These are phyloP conservation scores for Sycophaga agraensis DNA, from an alignment of 1,140 invertebrate genomes.

Conservation along the genomic window DNA sequence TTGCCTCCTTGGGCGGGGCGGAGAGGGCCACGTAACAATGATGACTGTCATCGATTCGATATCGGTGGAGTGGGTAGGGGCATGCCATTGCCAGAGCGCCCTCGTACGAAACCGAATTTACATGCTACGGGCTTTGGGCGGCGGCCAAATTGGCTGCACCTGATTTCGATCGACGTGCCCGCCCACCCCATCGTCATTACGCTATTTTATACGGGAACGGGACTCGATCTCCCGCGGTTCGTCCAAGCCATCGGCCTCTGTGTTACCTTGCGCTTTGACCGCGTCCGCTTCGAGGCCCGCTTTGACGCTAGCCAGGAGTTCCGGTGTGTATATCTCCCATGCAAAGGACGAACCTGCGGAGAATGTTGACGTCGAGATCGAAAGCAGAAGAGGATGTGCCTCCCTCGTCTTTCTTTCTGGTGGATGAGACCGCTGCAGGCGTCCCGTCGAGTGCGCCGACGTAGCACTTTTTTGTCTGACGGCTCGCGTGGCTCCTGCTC, in stretches of 20 bases:
- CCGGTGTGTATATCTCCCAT: constrained; percentile 33
- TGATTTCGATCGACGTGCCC: constrained; percentile 46
- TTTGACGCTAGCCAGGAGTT: constrained; percentile 33
- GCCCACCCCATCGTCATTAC: constrained; percentile 38
- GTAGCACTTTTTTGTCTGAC: no score
- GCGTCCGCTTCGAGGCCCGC: not conserved
- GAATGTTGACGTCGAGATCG: constrained; percentile 29
- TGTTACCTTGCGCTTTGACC: no score
- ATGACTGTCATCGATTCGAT: not conserved
- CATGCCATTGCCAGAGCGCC: not conserved
- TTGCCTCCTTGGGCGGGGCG: no score
- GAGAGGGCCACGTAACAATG: no score
- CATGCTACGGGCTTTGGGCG: constrained; percentile 36
- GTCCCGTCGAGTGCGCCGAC: no score
- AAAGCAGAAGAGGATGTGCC: no score
- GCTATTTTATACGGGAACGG: constrained; percentile 41
- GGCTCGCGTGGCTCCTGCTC: no score
- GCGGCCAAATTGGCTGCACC: constrained; percentile 48
- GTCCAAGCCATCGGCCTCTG: no score
- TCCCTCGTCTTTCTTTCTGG: no score
- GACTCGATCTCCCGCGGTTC: not conserved
- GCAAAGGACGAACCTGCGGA: constrained; percentile 42
- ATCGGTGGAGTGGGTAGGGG: no score
- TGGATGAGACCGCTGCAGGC: no score
- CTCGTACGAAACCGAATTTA: constrained; percentile 17